Base-by-base conservation (phyloP, 2,888 invertebrate genomes). In the Vannuccia rotundouncinata region DNA sequence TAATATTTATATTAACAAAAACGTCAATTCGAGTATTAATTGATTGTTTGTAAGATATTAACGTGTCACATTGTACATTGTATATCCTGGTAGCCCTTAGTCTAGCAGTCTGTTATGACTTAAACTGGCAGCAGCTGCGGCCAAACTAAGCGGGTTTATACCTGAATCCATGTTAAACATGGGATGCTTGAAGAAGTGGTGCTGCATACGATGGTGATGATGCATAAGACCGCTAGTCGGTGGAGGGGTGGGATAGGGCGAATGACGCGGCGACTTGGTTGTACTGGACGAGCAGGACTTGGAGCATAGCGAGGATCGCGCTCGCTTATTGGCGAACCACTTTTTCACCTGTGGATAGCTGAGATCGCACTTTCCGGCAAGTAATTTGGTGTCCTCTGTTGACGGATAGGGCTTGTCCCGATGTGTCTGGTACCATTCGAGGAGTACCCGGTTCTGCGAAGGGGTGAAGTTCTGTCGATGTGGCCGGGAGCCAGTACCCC, bases 281-380 rank as follows among this genome's bases (percentile, higher is more conserved):
- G 45, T 22, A 0, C 1, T 28, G 25, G 30, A 77, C 0, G 77
- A 31, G 25, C 77, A 45, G 77, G 77, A 31, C 77, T 5, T 31
- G 31, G 77, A 66, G 66, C 66, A 66, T 5, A 80, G 30, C 22
- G 75, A 78, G 29, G 76, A 76, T 2, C 80, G 80, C 25, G 77
- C 77, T 45, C 80, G 74, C 75, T 80, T 80, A 31, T 80, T 80
- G 80, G 80, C 80, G 30, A 80, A 80, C 80, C 80, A 80, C 45
- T 80, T 80, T 29, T 80, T 80, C 29, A 80, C 79, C 59, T 80
- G 80, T 22, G 80, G 59, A 78, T 80, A 80, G 22, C 28, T 80
- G 25, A 80, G 79, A 29, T 74, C 80, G 59, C 76, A 76, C 29
- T 76, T 30, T 31, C 74, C 76, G n/a, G 80, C 73, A 29, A 80